phyloP scores from a whole-genome alignment of 2,113 vertebrate species.

The Tragelaphus imberbis region DNA sequence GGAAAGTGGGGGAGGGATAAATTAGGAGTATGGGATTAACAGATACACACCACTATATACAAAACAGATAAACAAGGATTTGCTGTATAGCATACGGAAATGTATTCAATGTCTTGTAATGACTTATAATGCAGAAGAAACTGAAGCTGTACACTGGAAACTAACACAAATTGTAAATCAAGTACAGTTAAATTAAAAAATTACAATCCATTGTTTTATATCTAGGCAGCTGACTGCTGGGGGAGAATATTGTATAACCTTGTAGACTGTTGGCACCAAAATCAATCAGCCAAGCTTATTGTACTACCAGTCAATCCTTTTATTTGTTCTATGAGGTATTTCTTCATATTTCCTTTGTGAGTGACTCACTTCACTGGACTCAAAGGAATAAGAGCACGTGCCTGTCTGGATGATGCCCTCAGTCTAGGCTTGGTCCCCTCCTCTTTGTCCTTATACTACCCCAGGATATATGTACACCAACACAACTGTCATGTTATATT shows the following conservation, averaged over 20 bases:
- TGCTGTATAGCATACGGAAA: neutral
- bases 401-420: neutral
- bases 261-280: neutral
- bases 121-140: neutral
- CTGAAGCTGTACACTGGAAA: neutral
- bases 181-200: neutral
- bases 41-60: neutral
- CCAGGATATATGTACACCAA: neutral
- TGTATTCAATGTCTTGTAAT: neutral
- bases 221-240: neutral
- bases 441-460: neutral
- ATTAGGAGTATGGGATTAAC: neutral
- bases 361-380: neutral
- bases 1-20: neutral
- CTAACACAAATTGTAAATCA: neutral
- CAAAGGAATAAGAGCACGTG: neutral
- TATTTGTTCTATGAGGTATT: neutral
- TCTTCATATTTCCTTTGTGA: conserved; percentile 1
- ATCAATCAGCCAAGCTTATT: neutral
- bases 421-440: neutral
- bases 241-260: neutral
- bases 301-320: neutral
- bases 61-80: neutral
- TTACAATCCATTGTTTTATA: neutral
- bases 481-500: neutral